Base-by-base conservation (phyloP, 2,797 vertebrate species). In the Eleutherodactylus coqui region DNA sequence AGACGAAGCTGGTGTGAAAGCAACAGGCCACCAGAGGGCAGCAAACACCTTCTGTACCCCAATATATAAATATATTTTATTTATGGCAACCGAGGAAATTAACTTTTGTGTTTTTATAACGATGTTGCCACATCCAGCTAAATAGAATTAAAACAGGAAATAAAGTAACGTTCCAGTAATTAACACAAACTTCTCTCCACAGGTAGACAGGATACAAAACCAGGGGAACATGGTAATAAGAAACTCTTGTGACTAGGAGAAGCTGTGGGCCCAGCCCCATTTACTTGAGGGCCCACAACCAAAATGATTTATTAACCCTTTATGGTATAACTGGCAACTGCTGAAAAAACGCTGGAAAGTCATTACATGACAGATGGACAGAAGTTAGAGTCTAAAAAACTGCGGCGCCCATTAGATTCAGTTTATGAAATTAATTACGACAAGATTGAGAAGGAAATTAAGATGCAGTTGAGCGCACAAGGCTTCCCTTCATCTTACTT, bases 401-500 rank as follows among this genome's bases (percentile, higher is more conserved):
- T 76, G 70, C 92, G 90, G 95, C 91, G 92, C 92, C 92, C 34
- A 80, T 90, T 88, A 96, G 95, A 97, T 97, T 95, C 96, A 96
- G 96, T 93, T 95, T 88, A 92, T 85, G 88, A 91, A 97, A 96
- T 97, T 96, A 97, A 97, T 97, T 94, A 94, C 93, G 92, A 93
- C 92, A 94, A 95, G 95, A 95, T 94, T 94, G 94, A 94, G 94
- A 95, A 95, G 94, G 94, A 94, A 94, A 94, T 94, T 94, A 95
- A 94, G 95, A 95, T 93, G 94, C 95, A 93, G 95, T 95, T 95
- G 95, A 96, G 93, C 93, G 93, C 93, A 92, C 93, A 94, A 90
- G 91, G 92, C 90, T 92, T 90, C 91, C 91, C 88, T 90, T 93
- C 92, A 93, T 93, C 93, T 92, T 92, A 87, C 19, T 64, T 77